A percentile compares a stretch with the other conserved stretches of the same genome.
These are phyloP conservation scores for Porites lobata DNA, from an alignment of 92 coral and sea anemone species.

Conservation along the genomic window DNA sequence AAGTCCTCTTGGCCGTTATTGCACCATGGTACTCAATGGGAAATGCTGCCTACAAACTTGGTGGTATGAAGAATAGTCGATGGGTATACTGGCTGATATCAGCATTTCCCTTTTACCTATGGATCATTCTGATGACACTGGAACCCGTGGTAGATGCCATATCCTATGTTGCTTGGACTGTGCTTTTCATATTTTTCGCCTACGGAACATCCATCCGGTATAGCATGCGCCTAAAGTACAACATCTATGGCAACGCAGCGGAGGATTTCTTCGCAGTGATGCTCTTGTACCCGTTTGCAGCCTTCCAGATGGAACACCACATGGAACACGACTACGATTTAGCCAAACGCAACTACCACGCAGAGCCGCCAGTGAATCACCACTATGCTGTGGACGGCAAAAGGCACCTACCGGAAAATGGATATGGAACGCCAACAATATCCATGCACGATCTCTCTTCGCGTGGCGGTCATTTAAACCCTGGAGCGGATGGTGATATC, in stretches of 20 bases:
- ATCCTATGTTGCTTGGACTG: constrained; percentile 87
- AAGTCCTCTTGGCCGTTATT: constrained; percentile 63
- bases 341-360: constrained; percentile 11
- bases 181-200: constrained; percentile 80
- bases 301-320: constrained; percentile 76
- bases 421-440: constrained; percentile 17
- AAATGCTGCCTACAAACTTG: constrained; percentile 80
- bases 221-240: constrained; percentile 48
- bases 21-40: constrained; percentile 91
- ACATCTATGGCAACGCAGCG: constrained; percentile 59
- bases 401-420: not conserved
- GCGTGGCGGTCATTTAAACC: not conserved
- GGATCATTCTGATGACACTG: constrained; percentile 75
- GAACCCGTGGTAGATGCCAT: constrained; percentile 76
- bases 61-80: constrained; percentile 38
- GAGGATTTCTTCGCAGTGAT: constrained; percentile 79
- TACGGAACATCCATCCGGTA: constrained; percentile 84
- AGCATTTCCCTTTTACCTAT: constrained; percentile 84
- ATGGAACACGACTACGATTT: constrained; percentile 34
- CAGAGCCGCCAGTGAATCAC: not conserved
- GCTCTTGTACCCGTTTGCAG: constrained; percentile 67
- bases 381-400: not conserved
- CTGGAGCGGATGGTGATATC: not conserved
- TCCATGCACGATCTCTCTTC: constrained; percentile 9
- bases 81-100: constrained; percentile 79